Evolutionary conservation across 2,113 vertebrate species (phyloP), one percentile per base, ranked within the genome.

Genomic region (Macheiramphus alcinus): DNA sequence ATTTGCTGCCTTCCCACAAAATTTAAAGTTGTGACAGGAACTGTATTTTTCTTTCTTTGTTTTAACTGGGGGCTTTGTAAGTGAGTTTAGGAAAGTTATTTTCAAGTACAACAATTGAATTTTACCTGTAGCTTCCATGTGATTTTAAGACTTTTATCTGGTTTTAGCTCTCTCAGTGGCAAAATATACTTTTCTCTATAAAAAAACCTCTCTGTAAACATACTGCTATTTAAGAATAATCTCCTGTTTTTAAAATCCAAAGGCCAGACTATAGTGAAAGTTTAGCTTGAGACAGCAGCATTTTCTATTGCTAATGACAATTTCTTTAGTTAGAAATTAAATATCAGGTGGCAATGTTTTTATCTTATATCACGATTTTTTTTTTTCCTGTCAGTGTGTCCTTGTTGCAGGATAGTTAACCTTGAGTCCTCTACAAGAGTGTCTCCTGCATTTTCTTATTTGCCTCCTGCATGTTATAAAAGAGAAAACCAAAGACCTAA

Each of bases 361-460:
- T 92, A 16, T 71, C 40, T 72, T 11, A 4, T 15, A 45, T 42
- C 31, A 71, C 88, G 65, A 61, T 93, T 87, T 71, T 6, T 53
- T 68, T 81, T 73, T 43, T 42, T 63, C 17, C 86, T 74, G 70
- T 63, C 73, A 22, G 19, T 2, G 70, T 88, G 93, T 95, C 92
- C 94, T 97, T 96, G 87, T 67, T 90, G 91, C 80, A 56, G 81
- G 52, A 79, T 42, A n/a, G 74, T 92, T 97, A 74, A 96, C 95
- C 94, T 96, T 83, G 85, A 95, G 74, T 93, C 65, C 88, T 94
- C 65, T 47, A 18, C 40, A n/a, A 22, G 42, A 90, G 65, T 5
- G 22, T 91, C 82, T 82, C 66, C 90, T 93, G 80, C 52, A 25
- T 90, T 58, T 78, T 56, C 94, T 87, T 62, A 53, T 76, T 96